phyloP scores from a whole-genome alignment of 2,888 invertebrate species.

The Aleiodes testaceus region DNA sequence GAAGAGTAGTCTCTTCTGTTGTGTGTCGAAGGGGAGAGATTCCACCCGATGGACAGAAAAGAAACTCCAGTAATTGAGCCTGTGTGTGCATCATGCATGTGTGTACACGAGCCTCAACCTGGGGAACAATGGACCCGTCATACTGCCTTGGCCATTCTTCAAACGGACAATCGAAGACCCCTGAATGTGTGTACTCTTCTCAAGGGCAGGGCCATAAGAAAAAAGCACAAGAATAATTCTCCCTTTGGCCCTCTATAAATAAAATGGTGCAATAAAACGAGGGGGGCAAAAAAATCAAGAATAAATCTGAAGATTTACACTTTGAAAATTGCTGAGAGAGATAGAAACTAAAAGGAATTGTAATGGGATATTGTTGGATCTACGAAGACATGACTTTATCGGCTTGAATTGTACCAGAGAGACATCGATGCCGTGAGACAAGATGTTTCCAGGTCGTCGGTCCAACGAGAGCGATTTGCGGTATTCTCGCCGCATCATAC shows the following conservation, averaged over 20 bases:
- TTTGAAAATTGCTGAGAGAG: background rate
- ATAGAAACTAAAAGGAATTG: background rate
- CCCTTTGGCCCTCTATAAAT: constrained; percentile 22
- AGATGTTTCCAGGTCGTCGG: constrained; percentile 49
- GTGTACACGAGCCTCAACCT: constrained; percentile 52
- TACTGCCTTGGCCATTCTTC: constrained; percentile 67
- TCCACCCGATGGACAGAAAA: constrained; percentile 30
- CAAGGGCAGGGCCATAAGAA: constrained; percentile 32
- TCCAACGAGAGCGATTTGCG: constrained; percentile 29
- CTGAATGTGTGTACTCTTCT: constrained; percentile 28
- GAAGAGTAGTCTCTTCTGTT: constrained; percentile 2
- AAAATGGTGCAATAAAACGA: constrained; percentile 45
- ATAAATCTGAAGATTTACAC: background rate
- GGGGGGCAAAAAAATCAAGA: constrained; percentile 35
- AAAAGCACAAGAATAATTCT: background rate
- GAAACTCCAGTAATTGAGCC: constrained; percentile 29
- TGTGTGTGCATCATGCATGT: constrained; percentile 35
- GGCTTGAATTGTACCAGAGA: constrained; percentile 34
- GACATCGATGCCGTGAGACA: constrained; percentile 56
- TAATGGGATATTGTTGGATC: constrained; percentile 18
- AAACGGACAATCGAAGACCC: constrained; percentile 62
- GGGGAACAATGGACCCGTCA: constrained; percentile 68
- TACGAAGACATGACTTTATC: constrained; percentile 42
- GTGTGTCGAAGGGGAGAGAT: constrained; percentile 11
- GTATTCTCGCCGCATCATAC: constrained; percentile 42